Base-by-base conservation (phyloP, 2,888 invertebrate species). In the Emesis castigata region DNA sequence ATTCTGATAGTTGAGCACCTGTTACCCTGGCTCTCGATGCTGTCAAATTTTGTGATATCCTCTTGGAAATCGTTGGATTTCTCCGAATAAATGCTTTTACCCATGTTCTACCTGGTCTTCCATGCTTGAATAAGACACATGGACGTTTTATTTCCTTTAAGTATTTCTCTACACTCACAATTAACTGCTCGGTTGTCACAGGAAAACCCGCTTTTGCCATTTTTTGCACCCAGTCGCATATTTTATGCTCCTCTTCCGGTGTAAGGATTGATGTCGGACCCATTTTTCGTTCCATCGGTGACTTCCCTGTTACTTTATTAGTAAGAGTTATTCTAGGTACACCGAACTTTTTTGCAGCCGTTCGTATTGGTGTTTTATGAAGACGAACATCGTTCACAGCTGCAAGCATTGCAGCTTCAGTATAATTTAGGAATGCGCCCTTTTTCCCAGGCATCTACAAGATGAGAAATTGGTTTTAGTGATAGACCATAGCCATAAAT, bases 41-140 rank as follows among this genome's bases (percentile, higher is more conserved):
- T 53, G 85, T 86, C 64, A 86, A 83, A 75, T 87, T 86, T 82
- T 85, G 79, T 73, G 85, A 83, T 69, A 85, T 81, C 77, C 85
- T 85, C 74, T 14, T 81, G 34, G 85, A 84, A 81, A 84, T 69
- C 53, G 68, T 68, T 58, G 62, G 81, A 80, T 86, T 82, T 73
- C 85, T 83, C 80, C 80, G 77, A 64, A 82, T 68, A 81, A 86
- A 86, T 72, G 72, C 82, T 16, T 39, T 75, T 31, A 72, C 31
- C 79, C 72, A 75, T 18, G 72, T 75, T 34, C 75, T 79, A 29
- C 75, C 75, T 73, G 79, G 79, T 72, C 74, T 69, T 79, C 79
- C 75, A 75, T 75, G 11, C 31, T 26, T 77, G 20, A 77, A 77
- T 65, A 53, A 31, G 48, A n/a, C 26, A 56, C 53, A 65, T 66